Evolutionary conservation across 2,113 vertebrate genomes (phyloP).

Genomic region (Hoplias malabaricus): DNA sequence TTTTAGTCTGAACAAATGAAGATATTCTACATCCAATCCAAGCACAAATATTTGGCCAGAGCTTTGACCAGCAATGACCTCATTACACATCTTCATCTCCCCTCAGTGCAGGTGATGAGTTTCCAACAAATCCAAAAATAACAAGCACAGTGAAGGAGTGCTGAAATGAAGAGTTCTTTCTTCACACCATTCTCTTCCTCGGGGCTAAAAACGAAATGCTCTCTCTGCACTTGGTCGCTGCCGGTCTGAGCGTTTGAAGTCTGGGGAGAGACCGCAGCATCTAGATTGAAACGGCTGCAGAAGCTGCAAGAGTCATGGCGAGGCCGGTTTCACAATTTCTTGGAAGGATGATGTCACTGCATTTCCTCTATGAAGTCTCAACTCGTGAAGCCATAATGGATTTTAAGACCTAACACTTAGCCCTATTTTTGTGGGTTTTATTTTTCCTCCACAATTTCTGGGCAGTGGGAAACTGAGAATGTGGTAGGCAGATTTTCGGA

Average conservation of each 20-base stretch:
- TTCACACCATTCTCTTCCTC: constrained; percentile 16
- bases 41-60: background rate
- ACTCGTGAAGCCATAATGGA: constrained; percentile 56
- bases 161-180: constrained; percentile 6
- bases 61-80: background rate
- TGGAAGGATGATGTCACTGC: constrained; percentile 50
- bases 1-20: background rate
- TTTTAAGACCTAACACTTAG: constrained; percentile 60
- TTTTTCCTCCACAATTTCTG: constrained; percentile 30
- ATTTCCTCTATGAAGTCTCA: constrained; percentile 56
- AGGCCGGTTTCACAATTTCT: constrained; percentile 50
- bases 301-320: constrained; percentile 52
- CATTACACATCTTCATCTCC: constrained; percentile 10
- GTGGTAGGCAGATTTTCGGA: constrained; percentile 37
- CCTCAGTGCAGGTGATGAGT: background rate
- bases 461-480: constrained; percentile 10
- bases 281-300: constrained; percentile 62
- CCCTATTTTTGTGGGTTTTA: background rate
- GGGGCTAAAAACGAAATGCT: constrained; percentile 17
- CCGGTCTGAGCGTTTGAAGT: constrained; percentile 39
- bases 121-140: constrained; percentile 9
- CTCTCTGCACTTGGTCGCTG: background rate
- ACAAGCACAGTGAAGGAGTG: background rate
- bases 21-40: background rate
- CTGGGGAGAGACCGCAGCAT: constrained; percentile 27